These are phyloP conservation scores for Cheilosia vulpina DNA, from an alignment of 2,888 invertebrate species.

Conservation along the genomic window DNA sequence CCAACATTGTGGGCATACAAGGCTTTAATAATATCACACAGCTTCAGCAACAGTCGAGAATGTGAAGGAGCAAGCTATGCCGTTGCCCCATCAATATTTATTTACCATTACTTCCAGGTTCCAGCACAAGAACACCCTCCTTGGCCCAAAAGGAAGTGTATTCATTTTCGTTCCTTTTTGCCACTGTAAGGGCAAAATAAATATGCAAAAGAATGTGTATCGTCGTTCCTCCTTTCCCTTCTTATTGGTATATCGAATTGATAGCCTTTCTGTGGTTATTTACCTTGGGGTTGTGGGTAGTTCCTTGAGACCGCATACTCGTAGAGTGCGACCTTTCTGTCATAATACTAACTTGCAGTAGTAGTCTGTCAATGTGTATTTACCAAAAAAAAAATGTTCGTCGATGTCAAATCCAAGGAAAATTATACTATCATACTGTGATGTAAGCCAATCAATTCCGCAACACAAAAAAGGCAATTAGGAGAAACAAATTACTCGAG, in stretches of 20 bases:
- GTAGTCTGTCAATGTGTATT: conserved; percentile 29
- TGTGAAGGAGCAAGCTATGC: conserved; percentile 14
- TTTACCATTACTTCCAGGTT: conserved; percentile 51
- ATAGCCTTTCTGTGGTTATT: conserved; percentile 64
- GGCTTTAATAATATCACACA: conserved; percentile 51
- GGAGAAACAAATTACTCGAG: background rate
- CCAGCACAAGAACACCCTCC: background rate
- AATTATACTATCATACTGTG: background rate
- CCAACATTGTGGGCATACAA: conserved; percentile 37
- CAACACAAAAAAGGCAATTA: background rate
- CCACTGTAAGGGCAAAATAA: conserved; percentile 13
- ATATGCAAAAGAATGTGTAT: conserved; percentile 18
- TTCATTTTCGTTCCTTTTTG: conserved; percentile 29
- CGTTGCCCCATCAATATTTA: conserved; percentile 66
- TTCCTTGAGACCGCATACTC: background rate
- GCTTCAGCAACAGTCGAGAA: background rate
- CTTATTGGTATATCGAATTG: conserved; percentile 39
- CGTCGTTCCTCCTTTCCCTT: conserved; percentile 1
- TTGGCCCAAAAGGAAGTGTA: conserved; percentile 30
- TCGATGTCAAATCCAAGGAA: conserved; percentile 3
- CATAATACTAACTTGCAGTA: background rate
- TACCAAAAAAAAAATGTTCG: background rate
- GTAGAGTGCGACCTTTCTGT: background rate
- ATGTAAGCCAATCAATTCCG: background rate
- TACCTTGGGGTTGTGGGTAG: conserved; percentile 36